These are phyloP conservation scores for Tachysurus fulvidraco DNA, from an alignment of 2,113 vertebrate genomes.

Conservation along the genomic window DNA sequence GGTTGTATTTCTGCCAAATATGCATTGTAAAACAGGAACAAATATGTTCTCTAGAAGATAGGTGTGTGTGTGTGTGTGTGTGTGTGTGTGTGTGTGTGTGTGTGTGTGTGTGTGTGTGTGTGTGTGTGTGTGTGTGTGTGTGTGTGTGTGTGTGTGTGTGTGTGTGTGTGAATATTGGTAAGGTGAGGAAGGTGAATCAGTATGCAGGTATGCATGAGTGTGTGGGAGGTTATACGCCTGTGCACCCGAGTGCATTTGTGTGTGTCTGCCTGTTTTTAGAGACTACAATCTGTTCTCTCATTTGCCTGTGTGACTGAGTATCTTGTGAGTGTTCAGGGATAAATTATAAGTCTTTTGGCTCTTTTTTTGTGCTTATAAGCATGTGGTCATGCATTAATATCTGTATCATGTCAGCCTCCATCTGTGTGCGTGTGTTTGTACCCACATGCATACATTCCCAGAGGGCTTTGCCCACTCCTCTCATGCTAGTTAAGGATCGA, in stretches of 20 bases:
- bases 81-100: slow-evolving; percentile 41
- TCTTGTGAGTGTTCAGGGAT: slow-evolving; percentile 24
- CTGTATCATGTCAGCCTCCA: slow-evolving; percentile 12
- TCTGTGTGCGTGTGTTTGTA: slow-evolving; percentile 24
- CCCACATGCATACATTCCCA: slow-evolving; percentile 29
- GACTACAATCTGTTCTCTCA: slow-evolving; percentile 31
- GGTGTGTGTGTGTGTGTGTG: slow-evolving; percentile 29
- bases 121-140: slow-evolving; percentile 38
- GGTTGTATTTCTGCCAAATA: slow-evolving; percentile 58
- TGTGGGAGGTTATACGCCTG: slow-evolving; percentile 41
- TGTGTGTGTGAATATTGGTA: slow-evolving; percentile 37
- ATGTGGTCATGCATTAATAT: slow-evolving; percentile 16
- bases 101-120: slow-evolving; percentile 39
- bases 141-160: slow-evolving; percentile 40
- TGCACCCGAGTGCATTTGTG: slow-evolving; percentile 44
- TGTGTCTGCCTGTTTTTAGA: slow-evolving; percentile 29
- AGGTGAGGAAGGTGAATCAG: slow-evolving; percentile 18
- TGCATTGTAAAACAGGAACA: slow-evolving; percentile 48
- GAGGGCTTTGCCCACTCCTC: slow-evolving; percentile 49
- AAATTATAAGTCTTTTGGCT: slow-evolving; percentile 25
- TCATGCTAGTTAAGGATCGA: slow-evolving; percentile 64
- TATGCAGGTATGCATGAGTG: slow-evolving; percentile 30
- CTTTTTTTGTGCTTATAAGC: slow-evolving; percentile 3
- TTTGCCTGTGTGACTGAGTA: slow-evolving; percentile 12
- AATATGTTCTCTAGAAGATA: slow-evolving; percentile 18